These are phyloP conservation scores for Capricornis sumatraensis DNA, from an alignment of 2,113 vertebrate genomes.

Conservation along the genomic window DNA sequence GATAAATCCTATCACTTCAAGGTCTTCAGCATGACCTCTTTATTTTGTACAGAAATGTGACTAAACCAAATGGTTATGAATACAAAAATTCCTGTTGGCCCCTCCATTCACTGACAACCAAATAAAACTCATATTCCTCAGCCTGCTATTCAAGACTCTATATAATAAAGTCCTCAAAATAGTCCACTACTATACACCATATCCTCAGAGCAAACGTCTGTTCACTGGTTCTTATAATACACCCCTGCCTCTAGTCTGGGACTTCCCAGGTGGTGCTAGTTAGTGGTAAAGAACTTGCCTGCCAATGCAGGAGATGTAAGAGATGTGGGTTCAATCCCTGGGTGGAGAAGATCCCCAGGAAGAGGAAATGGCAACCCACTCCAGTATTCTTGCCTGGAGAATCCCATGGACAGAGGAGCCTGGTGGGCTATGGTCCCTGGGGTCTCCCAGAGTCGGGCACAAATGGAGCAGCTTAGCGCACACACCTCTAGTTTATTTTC, in stretches of 20 bases:
- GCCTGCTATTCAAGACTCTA: background rate
- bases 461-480: background rate
- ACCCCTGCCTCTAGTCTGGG: background rate
- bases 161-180: background rate
- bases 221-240: background rate
- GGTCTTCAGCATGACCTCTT: background rate
- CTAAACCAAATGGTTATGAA: background rate
- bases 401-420: background rate
- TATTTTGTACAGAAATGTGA: background rate
- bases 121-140: background rate
- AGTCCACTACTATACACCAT: background rate
- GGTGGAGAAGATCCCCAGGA: background rate
- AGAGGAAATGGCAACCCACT: background rate
- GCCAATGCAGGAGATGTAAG: background rate
- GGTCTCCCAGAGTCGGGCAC: background rate
- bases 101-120: background rate
- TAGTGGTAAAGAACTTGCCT: background rate
- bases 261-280: background rate
- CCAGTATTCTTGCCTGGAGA: background rate
- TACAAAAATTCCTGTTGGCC: background rate
- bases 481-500: background rate
- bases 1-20: background rate
- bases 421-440: background rate
- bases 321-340: background rate
- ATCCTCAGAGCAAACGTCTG: background rate